A percentile compares a stretch with the other conserved stretches of the same genome.
Conservation (phyloP, 2,888 invertebrate species). For the Cerastis rubricosa region DNA sequence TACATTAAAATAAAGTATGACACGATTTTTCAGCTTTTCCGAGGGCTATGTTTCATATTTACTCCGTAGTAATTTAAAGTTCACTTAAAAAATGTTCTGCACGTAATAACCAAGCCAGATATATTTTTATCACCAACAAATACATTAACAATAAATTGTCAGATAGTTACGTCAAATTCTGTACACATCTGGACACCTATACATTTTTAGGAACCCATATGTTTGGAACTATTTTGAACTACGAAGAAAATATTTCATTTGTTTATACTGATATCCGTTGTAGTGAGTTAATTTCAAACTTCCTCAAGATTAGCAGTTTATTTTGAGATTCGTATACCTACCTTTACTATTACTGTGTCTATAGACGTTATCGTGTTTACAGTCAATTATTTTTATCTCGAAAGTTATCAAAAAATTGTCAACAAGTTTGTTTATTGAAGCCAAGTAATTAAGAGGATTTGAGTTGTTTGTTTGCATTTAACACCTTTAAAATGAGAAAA, state of each 20-base stretch:
- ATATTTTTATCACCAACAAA: constrained; percentile 1
- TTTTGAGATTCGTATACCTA: not conserved
- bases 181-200: not conserved
- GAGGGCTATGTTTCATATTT: too few relatives aligned
- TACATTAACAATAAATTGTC: not conserved
- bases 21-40: not conserved
- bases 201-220: too few relatives aligned
- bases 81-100: not conserved
- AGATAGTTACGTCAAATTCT: not conserved
- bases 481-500: constrained; percentile 8
- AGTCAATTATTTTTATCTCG: not conserved
- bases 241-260: not conserved
- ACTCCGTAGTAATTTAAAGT: not conserved
- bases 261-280: not conserved
- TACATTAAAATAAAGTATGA: not conserved
- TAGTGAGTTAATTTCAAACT: constrained; percentile 1
- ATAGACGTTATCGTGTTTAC: not conserved
- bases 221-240: too few relatives aligned
- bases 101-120: not conserved
- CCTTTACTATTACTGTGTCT: not conserved
- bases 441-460: constrained; percentile 12
- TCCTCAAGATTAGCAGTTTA: constrained; percentile 1
- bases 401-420: constrained; percentile 3
- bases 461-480: constrained; percentile 18
- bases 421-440: constrained; percentile 27